Base-by-base conservation (phyloP, 2,888 invertebrate genomes). In the Netelia fuscicornis region DNA sequence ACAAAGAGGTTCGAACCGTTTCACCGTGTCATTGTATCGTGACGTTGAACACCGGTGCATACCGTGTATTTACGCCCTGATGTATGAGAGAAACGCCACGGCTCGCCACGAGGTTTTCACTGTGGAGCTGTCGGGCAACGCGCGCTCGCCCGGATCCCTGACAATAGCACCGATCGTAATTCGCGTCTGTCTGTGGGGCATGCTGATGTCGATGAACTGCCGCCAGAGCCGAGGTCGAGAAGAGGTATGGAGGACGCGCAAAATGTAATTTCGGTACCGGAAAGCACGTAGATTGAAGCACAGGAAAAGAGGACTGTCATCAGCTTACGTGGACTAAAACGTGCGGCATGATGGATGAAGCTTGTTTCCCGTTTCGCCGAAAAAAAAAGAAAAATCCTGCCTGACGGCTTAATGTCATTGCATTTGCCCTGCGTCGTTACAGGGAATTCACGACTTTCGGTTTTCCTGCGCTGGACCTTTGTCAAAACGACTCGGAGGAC, bases 111-210 rank as follows among this genome's bases (percentile, higher is more conserved):
- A 48, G 11, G 13, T 13, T 48, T 48, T 48, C 48, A 13, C 13
- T 9, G 11, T 9, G 48, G 3, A 48, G 48, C 48, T 48, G 48
- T 13, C 48, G 10, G 48, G 13, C 13, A 2, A 3, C 48, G 10
- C 11, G 13, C 13, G 2, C 10, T 60, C 23, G 10, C 60, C 20
- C 23, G 23, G 20, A 9, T 20, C 60, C 23, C 20, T 20, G 60
- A 60, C 60, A 60, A 23, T 60, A 9, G 23, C 23, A 60, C 60
- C 23, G 20, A 60, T 60, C 60, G 60, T 60, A 60, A 60, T 60
- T 60, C 60, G 20, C 20, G 20, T 2, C 20, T 60, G 23, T 60
- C 23, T 10, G 48, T 3, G 11, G 48, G 48, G 60, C 60, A 60
- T 60, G 60, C 60, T 60, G 23, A 17, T 60, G 23, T 23, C 60